Conservation (phyloP, 2,797 vertebrate species). For the Benthosema pterotum region DNA sequence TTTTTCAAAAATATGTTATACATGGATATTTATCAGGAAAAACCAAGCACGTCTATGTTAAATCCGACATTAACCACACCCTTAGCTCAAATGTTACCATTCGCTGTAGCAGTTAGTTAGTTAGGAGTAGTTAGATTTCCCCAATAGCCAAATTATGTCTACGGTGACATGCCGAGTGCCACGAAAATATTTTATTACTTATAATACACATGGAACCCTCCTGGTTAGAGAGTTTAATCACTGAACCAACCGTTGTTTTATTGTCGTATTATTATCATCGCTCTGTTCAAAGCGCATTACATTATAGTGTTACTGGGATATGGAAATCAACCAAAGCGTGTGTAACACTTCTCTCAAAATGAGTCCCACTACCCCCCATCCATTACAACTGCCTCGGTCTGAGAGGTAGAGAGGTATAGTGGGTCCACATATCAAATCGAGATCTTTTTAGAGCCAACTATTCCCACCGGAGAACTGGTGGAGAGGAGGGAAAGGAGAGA, state of each 20-base stretch:
- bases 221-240: conserved; percentile 18
- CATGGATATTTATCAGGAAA: too few relatives aligned
- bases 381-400: conserved; percentile 40
- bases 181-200: too few relatives aligned
- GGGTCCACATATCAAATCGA: conserved; percentile 73
- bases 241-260: background rate
- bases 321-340: conserved; percentile 26
- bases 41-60: too few relatives aligned
- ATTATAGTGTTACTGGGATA: conserved; percentile 30
- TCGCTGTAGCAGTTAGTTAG: too few relatives aligned
- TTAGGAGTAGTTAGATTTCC: too few relatives aligned
- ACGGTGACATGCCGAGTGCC: too few relatives aligned
- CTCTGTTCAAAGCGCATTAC: conserved; percentile 2
- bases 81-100: too few relatives aligned
- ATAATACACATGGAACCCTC: background rate
- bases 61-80: too few relatives aligned
- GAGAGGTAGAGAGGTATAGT: too few relatives aligned
- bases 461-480: conserved; percentile 75
- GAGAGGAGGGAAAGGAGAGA: too few relatives aligned
- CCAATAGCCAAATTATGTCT: too few relatives aligned
- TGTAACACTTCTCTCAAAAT: conserved; percentile 26
- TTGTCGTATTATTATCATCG: conserved; percentile 21
- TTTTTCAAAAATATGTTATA: too few relatives aligned
- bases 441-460: conserved; percentile 75
- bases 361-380: conserved; percentile 25